Evolutionary conservation across 2,797 vertebrate genomes (phyloP).

Genomic region (Phrynocephalus guinanensis): DNA sequence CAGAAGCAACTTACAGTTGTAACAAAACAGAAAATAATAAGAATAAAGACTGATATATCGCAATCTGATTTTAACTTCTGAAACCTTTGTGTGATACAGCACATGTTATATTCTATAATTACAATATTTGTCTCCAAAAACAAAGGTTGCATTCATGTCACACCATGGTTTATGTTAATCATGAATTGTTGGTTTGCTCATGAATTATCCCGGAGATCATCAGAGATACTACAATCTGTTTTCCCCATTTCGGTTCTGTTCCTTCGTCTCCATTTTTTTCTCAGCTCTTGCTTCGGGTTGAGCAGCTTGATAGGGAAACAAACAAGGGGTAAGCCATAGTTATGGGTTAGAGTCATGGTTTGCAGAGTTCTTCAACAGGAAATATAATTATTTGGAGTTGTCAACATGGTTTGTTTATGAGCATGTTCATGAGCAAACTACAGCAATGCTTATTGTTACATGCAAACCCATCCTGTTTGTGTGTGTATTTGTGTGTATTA

Average conservation of each 20-base stretch:
- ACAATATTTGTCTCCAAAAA: neutral
- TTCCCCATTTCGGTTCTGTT: neutral
- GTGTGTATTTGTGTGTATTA: neutral
- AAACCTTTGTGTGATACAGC: neutral
- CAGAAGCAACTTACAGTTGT: no score
- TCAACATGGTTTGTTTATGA: neutral
- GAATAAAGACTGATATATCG: no score
- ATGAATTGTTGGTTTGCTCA: neutral
- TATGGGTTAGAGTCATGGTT: neutral
- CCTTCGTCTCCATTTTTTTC: neutral
- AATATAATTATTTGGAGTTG: neutral
- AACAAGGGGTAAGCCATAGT: neutral
- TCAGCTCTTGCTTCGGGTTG: neutral
- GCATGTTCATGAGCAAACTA: neutral
- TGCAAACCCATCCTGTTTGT: neutral
- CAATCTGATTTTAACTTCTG: neutral
- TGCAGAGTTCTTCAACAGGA: neutral
- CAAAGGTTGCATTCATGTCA: no score
- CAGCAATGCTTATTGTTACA: neutral
- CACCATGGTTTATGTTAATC: neutral
- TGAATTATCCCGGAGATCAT: neutral
- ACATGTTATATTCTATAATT: neutral
- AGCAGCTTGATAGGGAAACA: neutral
- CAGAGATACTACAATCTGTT: neutral
- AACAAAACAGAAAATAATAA: no score